Evolutionary conservation across 2,797 vertebrate species (phyloP).

Genomic region (Hypotaenidia okinawae): DNA sequence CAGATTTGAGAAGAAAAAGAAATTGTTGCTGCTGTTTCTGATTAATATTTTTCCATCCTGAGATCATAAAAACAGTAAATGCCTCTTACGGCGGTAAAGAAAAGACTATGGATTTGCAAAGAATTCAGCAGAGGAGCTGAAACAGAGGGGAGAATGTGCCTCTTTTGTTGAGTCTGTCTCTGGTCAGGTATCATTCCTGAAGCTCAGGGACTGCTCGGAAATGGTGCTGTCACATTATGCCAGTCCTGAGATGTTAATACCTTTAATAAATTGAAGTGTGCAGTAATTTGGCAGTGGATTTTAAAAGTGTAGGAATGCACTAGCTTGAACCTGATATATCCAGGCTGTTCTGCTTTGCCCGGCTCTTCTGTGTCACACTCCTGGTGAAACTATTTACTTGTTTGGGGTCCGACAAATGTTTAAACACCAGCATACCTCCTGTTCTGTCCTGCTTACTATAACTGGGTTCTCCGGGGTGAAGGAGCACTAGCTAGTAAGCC

Average conservation of each 20-base stretch:
- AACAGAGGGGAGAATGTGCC: neutral
- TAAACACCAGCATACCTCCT: neutral
- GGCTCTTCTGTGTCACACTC: neutral
- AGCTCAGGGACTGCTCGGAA: neutral
- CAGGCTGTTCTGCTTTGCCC: neutral
- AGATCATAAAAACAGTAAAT: conserved; percentile 42
- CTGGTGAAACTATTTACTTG: neutral
- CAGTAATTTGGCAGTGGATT: neutral
- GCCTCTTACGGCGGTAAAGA: conserved; percentile 1
- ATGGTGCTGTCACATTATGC: neutral
- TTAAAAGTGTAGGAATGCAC: neutral
- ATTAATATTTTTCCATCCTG: conserved; percentile 57
- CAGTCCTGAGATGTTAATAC: neutral
- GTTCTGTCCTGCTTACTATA: neutral
- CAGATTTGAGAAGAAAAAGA: conserved; percentile 58
- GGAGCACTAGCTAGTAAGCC: neutral
- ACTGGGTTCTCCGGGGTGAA: neutral
- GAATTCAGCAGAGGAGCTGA: conserved; percentile 4
- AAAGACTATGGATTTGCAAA: conserved; percentile 33
- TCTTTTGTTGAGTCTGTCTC: neutral
- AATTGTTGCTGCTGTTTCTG: conserved; percentile 46
- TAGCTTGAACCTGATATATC: neutral
- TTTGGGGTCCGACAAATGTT: neutral
- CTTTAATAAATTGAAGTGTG: neutral
- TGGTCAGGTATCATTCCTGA: neutral